phyloP scores from a whole-genome alignment of 1,140 invertebrate genomes.

The Heliconius nattereri region DNA sequence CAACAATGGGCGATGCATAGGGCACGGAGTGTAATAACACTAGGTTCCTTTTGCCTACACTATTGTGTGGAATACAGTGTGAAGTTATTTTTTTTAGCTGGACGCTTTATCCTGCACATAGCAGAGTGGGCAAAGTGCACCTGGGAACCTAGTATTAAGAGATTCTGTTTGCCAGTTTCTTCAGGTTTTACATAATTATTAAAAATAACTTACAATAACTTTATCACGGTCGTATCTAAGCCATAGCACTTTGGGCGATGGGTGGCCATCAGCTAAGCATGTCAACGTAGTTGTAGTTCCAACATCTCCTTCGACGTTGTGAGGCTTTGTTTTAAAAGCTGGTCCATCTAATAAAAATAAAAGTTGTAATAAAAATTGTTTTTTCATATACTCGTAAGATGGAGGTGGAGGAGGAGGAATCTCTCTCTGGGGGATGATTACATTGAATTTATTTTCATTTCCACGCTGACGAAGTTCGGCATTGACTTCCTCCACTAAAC shows the following conservation, averaged over 20 bases:
- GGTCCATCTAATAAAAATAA: slow-evolving; percentile 88
- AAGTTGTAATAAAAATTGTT: too few species aligned
- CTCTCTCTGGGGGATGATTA: too few species aligned
- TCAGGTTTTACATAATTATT: too few species aligned
- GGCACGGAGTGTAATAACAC: too few species aligned
- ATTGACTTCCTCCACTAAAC: background rate
- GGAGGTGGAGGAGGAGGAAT: too few species aligned
- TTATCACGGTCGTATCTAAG: slow-evolving; percentile 84
- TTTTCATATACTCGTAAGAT: too few species aligned
- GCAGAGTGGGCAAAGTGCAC: background rate
- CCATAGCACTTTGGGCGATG: slow-evolving; percentile 93
- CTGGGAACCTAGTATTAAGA: background rate
- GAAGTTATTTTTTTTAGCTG: background rate
- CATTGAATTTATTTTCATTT: too few species aligned
- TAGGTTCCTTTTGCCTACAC: background rate
- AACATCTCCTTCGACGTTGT: slow-evolving; percentile 90
- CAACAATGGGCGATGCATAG: too few species aligned
- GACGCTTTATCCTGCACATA: background rate
- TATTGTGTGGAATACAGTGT: too few species aligned
- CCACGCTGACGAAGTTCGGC: background rate
- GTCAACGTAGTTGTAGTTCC: slow-evolving; percentile 88
- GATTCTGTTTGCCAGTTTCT: too few species aligned
- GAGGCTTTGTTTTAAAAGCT: slow-evolving; percentile 87
- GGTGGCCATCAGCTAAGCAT: slow-evolving; percentile 95
- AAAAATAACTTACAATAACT: slow-evolving; percentile 61